Conservation (phyloP, 2,888 invertebrate genomes). For the Lasioglossum vierecki region DNA sequence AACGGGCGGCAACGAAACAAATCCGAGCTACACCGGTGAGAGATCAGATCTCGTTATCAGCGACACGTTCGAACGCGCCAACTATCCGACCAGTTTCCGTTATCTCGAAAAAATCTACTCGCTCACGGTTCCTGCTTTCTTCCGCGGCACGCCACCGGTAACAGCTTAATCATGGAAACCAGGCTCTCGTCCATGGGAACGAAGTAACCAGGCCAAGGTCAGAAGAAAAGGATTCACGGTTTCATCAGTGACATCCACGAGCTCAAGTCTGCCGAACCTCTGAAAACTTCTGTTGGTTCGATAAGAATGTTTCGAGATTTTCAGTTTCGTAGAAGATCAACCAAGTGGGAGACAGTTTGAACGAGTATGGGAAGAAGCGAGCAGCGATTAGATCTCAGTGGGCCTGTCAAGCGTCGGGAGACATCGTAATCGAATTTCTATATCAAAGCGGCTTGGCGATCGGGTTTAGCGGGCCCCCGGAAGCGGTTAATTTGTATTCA, state of each 20-base stretch:
- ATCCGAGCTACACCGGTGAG: slow-evolving; percentile 6
- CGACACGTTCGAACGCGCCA: slow-evolving; percentile 14
- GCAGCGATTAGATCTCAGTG: neutral
- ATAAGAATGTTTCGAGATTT: neutral
- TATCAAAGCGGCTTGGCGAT: slow-evolving; percentile 22
- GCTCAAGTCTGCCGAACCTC: neutral
- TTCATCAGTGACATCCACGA: neutral
- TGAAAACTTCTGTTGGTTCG: neutral
- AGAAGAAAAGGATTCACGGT: slow-evolving; percentile 39
- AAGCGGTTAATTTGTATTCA: slow-evolving; percentile 45
- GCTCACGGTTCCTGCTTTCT: slow-evolving; percentile 53
- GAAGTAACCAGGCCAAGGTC: slow-evolving; percentile 50
- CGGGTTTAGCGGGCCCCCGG: slow-evolving; percentile 1
- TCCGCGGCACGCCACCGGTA: slow-evolving; percentile 6
- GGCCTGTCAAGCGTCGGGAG: neutral
- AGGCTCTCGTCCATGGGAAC: slow-evolving; percentile 45
- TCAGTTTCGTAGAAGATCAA: neutral
- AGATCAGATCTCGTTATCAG: slow-evolving; percentile 43
- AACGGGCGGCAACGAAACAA: neutral
- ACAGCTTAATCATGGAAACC: slow-evolving; percentile 52
- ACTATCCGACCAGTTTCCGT: slow-evolving; percentile 49
- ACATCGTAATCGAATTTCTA: slow-evolving; percentile 7
- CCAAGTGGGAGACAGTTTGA: neutral
- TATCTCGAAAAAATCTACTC: slow-evolving; percentile 49
- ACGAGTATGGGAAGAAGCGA: neutral